These are phyloP conservation scores for Papilio polytes DNA, from an alignment of 1,140 invertebrate species.

Conservation along the genomic window DNA sequence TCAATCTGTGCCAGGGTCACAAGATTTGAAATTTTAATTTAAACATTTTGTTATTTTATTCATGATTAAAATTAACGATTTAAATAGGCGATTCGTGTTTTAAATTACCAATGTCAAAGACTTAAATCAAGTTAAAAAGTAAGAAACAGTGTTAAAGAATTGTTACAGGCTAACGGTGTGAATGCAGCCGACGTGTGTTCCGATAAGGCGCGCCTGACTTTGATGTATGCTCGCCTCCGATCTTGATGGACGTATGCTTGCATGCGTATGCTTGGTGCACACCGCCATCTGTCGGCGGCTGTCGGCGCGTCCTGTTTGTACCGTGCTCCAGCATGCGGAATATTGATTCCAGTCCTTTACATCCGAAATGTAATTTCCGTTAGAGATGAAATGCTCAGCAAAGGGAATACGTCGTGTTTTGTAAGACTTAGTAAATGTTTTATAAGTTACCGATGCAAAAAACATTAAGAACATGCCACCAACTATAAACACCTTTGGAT, in stretches of 20 bases:
- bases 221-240: constrained; percentile 39
- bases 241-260: constrained; percentile 35
- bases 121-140: too few species aligned
- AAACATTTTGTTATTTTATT: constrained; percentile 5
- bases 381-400: neutral
- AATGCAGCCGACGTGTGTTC: constrained; percentile 22
- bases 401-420: neutral
- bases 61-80: neutral
- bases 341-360: constrained; percentile 39
- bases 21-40: neutral
- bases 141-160: neutral
- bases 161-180: constrained; percentile 19
- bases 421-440: neutral
- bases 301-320: constrained; percentile 10
- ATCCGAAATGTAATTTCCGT: constrained; percentile 39
- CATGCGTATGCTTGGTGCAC: constrained; percentile 10
- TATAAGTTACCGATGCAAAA: neutral
- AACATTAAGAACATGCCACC: neutral
- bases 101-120: too few species aligned
- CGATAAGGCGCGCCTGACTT: constrained; percentile 39
- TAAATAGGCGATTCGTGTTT: neutral
- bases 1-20: constrained; percentile 1
- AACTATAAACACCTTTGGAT: too few species aligned
- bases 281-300: constrained; percentile 30
- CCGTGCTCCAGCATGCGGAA: constrained; percentile 22